phyloP scores from a whole-genome alignment of 2,888 invertebrate species.

The Agrochola litura region DNA sequence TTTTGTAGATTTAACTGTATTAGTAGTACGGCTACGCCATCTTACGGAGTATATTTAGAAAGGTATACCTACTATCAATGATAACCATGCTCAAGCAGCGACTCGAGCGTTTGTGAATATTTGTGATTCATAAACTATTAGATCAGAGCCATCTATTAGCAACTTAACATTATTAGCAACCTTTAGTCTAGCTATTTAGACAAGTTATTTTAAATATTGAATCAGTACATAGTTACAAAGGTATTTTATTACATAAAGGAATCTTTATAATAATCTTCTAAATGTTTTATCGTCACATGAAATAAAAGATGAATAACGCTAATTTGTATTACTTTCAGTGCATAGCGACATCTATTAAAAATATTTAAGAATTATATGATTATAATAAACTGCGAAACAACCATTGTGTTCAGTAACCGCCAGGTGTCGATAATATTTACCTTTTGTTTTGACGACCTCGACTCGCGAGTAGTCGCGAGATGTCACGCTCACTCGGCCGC shows the following conservation, averaged over 20 bases:
- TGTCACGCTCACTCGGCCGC: slow-evolving; percentile 68
- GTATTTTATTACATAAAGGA: neutral
- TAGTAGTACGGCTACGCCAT: slow-evolving; percentile 15
- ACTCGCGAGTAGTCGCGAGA: slow-evolving; percentile 77
- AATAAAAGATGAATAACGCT: neutral
- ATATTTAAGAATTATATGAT: slow-evolving; percentile 16
- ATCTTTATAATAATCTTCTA: neutral
- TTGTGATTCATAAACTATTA: neutral
- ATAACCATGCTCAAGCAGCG: neutral
- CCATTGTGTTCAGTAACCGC: slow-evolving; percentile 57
- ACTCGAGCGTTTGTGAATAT: neutral
- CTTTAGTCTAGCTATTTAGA: neutral
- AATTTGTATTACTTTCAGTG: neutral
- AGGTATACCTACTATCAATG: neutral
- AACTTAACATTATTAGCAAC: neutral
- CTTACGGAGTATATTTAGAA: slow-evolving; percentile 7
- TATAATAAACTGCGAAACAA: slow-evolving; percentile 41
- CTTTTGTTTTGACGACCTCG: slow-evolving; percentile 77
- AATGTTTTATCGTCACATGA: neutral
- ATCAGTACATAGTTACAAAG: neutral
- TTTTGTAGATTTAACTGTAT: neutral
- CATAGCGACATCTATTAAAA: slow-evolving; percentile 58
- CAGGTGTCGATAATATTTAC: slow-evolving; percentile 76
- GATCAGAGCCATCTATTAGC: slow-evolving; percentile 33
- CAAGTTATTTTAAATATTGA: neutral